A percentile compares a stretch with the other conserved stretches of the same genome.
Conservation (phyloP, 2,113 vertebrate species). For the Anoplopoma fimbria region DNA sequence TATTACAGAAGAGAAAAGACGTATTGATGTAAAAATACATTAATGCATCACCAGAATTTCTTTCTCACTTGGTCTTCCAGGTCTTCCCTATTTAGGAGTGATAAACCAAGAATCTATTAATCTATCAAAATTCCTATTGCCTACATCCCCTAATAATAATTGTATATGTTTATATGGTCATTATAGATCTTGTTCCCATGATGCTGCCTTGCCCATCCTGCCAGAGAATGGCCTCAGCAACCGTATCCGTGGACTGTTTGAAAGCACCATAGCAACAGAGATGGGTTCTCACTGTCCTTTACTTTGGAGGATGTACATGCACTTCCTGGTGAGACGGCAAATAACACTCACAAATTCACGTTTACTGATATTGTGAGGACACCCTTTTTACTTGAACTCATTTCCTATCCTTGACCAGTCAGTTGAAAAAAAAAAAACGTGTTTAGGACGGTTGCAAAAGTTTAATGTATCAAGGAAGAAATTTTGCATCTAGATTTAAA, state of each 20-base stretch:
- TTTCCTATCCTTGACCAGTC: background rate
- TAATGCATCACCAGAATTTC: background rate
- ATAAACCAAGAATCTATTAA: background rate
- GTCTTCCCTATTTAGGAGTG: background rate
- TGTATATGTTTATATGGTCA: background rate
- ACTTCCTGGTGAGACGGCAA: constrained; percentile 88
- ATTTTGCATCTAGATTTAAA: background rate
- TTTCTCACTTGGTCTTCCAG: background rate
- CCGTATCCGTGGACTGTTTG: constrained; percentile 91
- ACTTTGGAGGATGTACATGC: constrained; percentile 95
- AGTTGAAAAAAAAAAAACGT: background rate
- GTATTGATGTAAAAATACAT: background rate
- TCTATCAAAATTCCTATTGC: background rate
- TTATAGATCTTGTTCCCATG: constrained; percentile 82
- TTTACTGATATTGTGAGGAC: background rate
- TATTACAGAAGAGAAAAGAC: background rate
- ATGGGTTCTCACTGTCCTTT: constrained; percentile 89
- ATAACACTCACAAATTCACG: background rate
- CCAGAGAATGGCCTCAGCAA: constrained; percentile 93
- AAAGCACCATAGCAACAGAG: constrained; percentile 85
- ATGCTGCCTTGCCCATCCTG: constrained; percentile 84
- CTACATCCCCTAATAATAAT: background rate
- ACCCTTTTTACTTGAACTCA: background rate
- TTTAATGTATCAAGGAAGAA: background rate
- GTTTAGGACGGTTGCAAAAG: background rate